Evolutionary conservation across 2,797 vertebrate genomes (phyloP).

Genomic region (Amblyraja radiata): DNA sequence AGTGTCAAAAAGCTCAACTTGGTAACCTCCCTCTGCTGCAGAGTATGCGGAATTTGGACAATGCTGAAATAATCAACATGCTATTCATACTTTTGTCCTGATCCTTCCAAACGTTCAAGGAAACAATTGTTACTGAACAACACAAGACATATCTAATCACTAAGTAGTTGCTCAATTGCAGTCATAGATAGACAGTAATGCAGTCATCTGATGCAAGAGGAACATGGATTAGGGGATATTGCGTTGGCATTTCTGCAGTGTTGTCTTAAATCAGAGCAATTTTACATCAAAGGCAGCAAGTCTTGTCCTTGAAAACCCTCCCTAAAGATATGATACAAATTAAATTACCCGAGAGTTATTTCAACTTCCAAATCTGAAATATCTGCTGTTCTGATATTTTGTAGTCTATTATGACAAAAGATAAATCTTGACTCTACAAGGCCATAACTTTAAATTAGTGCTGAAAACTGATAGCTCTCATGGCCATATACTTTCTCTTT

Average conservation of each 20-base stretch:
- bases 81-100: background rate
- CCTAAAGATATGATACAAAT: background rate
- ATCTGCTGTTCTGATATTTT: background rate
- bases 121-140: background rate
- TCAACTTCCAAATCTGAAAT: background rate
- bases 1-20: background rate
- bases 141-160: background rate
- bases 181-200: background rate
- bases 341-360: background rate
- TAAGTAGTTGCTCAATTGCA: background rate
- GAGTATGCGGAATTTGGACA: background rate
- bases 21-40: background rate
- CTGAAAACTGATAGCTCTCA: background rate
- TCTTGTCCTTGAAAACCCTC: background rate
- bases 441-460: background rate
- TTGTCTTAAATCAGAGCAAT: background rate
- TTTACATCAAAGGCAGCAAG: background rate
- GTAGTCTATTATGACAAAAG: background rate
- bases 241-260: background rate
- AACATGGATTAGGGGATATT: background rate
- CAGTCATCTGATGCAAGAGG: background rate
- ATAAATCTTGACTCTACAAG: background rate
- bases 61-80: background rate
- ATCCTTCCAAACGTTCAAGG: background rate
- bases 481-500: background rate